Evolutionary conservation across 2,113 vertebrate genomes (phyloP), one percentile per base, ranked within the genome.

Genomic region (Rhineura floridana): DNA sequence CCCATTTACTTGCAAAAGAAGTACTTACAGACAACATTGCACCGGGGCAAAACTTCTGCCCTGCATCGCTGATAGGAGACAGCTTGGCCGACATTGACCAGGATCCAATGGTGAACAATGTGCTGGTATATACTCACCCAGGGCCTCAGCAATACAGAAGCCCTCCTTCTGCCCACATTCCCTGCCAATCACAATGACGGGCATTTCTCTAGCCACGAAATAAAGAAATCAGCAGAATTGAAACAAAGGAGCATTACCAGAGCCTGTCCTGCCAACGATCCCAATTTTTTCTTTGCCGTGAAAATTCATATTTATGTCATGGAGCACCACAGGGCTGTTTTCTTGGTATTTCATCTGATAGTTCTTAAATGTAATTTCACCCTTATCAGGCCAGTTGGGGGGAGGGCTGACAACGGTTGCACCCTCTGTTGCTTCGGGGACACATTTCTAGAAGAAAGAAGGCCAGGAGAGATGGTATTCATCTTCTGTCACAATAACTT

Each of bases 321-420:
- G 90, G 6, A 98, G 97, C 75, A 98, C 97, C 0, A 97, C 91
- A 1, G 97, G 97, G 1, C 96, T 97, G 59, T 96, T 96, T 81
- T 97, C 93, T 90, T 97, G 95, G 89, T 98, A 98, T 91, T 95
- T 97, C 97, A 97, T 98, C 81, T 92, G 91, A 79, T 98, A 98
- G 91, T 95, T 89, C 89, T 90, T 87, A 93, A 98, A 98, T 13
- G 93, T 95, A 88, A 97, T 97, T 81, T 97, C 87, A 77, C 97
- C 97, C 0, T 28, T 84, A 65, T 93, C 93, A 8, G 96, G 97
- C 97, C 97, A 98, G 83, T 93, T 83, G 0, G 88, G 83, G 21
- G 97, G 96, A 90, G 96, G 93, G 28, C 91, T 59, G 25, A 88
- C 91, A 13, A 84, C 92, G 48, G 93, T 87, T 44, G 95, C 25